phyloP scores from a whole-genome alignment of 2,888 invertebrate genomes.

The Pammene fasciana region DNA sequence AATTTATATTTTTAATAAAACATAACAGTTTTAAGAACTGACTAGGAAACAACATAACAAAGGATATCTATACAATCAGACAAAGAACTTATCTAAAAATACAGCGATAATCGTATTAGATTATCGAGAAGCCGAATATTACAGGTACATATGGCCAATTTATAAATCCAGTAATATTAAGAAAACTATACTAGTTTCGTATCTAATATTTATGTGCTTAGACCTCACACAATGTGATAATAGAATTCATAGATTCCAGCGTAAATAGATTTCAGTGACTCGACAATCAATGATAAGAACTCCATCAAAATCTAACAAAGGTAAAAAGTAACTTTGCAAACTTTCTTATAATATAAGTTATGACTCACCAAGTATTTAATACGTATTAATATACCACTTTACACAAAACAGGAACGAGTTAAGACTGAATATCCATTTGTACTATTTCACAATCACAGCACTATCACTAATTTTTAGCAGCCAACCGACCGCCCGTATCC shows the following conservation, averaged over 20 bases:
- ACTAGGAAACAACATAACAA: no score
- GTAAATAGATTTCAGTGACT: conserved; percentile 47
- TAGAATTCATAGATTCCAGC: conserved; percentile 13
- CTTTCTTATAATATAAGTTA: conserved; percentile 20
- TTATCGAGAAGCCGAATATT: no score
- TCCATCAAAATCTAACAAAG: conserved; percentile 62
- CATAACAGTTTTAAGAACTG: no score
- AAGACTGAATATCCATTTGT: conserved; percentile 70
- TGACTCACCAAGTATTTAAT: conserved; percentile 40
- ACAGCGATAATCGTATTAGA: no score
- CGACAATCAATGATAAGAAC: conserved; percentile 57
- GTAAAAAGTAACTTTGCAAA: conserved; percentile 42
- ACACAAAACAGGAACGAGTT: conserved; percentile 54
- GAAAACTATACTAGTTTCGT: background rate
- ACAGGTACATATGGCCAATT: no score
- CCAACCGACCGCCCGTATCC: conserved; percentile 55
- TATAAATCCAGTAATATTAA: no score
- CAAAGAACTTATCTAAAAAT: no score
- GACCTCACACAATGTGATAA: conserved; percentile 17
- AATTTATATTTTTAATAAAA: no score
- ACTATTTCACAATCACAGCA: conserved; percentile 68
- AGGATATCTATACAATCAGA: no score
- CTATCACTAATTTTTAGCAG: conserved; percentile 62
- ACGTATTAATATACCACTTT: conserved; percentile 54
- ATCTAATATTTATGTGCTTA: background rate